Evolutionary conservation across 37 sponge, comb jelly and placozoan species (phyloP).

Genomic region (Cladorhizidae sp.): DNA sequence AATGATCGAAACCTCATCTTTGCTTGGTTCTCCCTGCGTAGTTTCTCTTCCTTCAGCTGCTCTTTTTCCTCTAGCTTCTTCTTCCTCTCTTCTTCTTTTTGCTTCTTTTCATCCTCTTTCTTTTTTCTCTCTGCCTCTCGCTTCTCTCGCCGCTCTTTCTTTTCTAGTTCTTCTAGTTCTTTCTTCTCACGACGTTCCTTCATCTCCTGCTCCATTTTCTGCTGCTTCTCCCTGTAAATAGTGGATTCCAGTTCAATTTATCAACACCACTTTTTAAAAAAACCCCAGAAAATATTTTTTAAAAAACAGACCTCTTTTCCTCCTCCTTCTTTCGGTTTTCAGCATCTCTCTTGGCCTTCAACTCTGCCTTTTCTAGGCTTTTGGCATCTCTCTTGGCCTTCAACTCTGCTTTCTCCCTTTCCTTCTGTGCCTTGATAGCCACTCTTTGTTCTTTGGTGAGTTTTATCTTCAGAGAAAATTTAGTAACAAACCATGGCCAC

Average conservation of each 20-base stretch:
- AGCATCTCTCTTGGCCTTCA: conserved; percentile 40
- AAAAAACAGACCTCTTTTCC: conserved; percentile 37
- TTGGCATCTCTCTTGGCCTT: conserved; percentile 15
- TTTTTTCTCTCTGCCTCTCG: conserved; percentile 42
- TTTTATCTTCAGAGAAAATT: neutral
- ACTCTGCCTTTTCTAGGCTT: conserved; percentile 21
- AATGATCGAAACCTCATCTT: conserved; percentile 33
- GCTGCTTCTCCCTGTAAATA: conserved; percentile 18
- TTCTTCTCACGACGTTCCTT: conserved; percentile 16
- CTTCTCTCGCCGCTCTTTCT: conserved; percentile 37
- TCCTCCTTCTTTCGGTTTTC: conserved; percentile 39
- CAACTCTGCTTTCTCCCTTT: conserved; percentile 1
- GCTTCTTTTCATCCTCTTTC: conserved; percentile 39
- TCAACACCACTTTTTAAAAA: neutral
- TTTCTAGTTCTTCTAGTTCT: conserved; percentile 26
- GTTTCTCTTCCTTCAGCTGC: conserved; percentile 1
- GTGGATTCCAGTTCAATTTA: neutral
- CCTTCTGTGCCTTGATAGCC: conserved; percentile 6
- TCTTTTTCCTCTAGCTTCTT: conserved; percentile 47
- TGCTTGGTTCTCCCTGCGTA: conserved; percentile 34
- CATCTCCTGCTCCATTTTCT: conserved; percentile 38
- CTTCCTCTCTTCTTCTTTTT: conserved; percentile 34
- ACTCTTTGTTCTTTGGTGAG: conserved; percentile 7
- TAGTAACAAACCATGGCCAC: too few relatives aligned
- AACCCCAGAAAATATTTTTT: neutral